Percentiles rank a stretch among this genome's conserved stretches.
These are phyloP conservation scores for Bos javanicus DNA, from an alignment of 2,113 vertebrate species.

Conservation along the genomic window DNA sequence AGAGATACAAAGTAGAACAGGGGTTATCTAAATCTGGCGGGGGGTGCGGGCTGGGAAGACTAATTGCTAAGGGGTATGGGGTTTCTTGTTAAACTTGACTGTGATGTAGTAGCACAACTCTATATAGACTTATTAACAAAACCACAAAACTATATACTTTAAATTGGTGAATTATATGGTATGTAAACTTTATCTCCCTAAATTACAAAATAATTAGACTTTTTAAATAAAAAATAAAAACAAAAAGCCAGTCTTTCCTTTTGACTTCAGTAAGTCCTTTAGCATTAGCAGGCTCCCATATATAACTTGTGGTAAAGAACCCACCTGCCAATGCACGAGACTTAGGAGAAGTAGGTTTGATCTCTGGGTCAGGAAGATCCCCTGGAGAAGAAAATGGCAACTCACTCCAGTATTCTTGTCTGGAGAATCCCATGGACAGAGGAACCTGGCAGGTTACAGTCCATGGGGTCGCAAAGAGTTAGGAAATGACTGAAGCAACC, in stretches of 20 bases:
- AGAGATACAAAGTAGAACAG: not conserved
- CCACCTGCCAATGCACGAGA: not conserved
- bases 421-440: not conserved
- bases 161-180: not conserved
- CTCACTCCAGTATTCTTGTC: not conserved
- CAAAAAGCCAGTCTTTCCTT: not conserved
- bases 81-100: not conserved
- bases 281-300: not conserved
- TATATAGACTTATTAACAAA: not conserved
- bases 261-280: constrained; percentile 10
- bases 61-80: not conserved
- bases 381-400: not conserved
- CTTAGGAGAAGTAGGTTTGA: not conserved
- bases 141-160: not conserved
- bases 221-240: not conserved
- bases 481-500: not conserved
- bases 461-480: not conserved
- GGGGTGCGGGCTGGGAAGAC: not conserved
- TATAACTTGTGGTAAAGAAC: not conserved
- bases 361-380: not conserved
- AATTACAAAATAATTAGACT: not conserved
- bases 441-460: not conserved
- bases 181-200: not conserved
- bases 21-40: not conserved
- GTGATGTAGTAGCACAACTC: not conserved